Base-by-base conservation (phyloP, 2,797 vertebrate genomes). In the Lepilemur septentrionalis region DNA sequence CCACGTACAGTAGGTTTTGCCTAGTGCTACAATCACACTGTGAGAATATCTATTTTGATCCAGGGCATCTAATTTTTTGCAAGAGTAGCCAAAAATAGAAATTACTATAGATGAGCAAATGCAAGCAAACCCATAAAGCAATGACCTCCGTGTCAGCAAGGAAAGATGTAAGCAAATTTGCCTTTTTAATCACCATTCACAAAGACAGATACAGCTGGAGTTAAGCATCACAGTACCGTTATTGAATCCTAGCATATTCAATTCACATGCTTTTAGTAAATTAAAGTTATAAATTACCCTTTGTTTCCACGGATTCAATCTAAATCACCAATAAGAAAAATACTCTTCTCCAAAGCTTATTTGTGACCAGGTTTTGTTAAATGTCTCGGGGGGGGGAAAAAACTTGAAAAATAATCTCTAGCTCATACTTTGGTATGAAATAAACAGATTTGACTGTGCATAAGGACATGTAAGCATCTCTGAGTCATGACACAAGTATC, bases 121-220 rank as follows among this genome's bases (percentile, higher is more conserved):
- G 98, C 98, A 98, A 98, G 96, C 95, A 97, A 97, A 98, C 97
- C 97, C 98, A 98, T 98, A 98, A 98, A 98, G 97, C 97, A 97
- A 96, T 98, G 98, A 98, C 98, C 98, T 98, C 97, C 87, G 92
- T 98, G 98, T 98, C 98, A 98, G 98, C 97, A 98, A 98, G 97
- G 97, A 98, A 98, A 98, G 97, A 98, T 98, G 97, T 97, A 98
- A 98, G 98, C 97, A 96, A 97, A 98, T 98, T 98, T 98, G 97
- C 98, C 95, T 98, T 97, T 98, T 97, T 96, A 98, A 98, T 98
- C 97, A 97, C 98, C 95, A 98, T 98, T 98, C 98, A 97, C 95
- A 97, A 96, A 98, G 98, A 98, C 97, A 98, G 98, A 98, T 97
- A 98, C 78, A 96, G 95, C 93, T 94, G 85, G 65, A 97, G 95